phyloP scores from a whole-genome alignment of 2,113 vertebrate species.

The Takifugu flavidus region DNA sequence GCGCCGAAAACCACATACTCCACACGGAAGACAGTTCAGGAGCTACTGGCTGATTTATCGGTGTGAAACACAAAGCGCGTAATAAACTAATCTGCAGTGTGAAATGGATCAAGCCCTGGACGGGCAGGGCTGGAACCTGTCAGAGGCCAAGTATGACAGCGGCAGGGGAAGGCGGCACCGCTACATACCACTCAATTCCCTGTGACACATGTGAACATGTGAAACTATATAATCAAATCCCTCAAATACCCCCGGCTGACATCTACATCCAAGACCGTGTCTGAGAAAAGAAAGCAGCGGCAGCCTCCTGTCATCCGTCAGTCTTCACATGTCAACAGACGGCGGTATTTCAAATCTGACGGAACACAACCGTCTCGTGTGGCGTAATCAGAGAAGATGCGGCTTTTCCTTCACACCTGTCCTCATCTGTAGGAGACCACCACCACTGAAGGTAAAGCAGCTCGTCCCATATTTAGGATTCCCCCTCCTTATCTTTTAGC shows the following conservation, averaged over 20 bases:
- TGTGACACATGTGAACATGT: conserved; percentile 65
- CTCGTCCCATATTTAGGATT: too few relatives aligned
- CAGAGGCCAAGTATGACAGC: conserved; percentile 45
- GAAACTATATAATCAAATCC: conserved; percentile 60
- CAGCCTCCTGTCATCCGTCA: conserved; percentile 46
- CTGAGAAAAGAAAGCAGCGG: conserved; percentile 29
- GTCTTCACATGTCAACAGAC: conserved; percentile 21
- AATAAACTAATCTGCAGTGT: conserved; percentile 63
- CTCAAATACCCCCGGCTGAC: conserved; percentile 43
- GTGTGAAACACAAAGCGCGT: conserved; percentile 66
- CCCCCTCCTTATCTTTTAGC: too few relatives aligned
- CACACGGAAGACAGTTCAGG: conserved; percentile 13
- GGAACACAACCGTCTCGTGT: not conserved
- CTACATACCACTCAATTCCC: conserved; percentile 49
- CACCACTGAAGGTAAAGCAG: too few relatives aligned
- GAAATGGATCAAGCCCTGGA: conserved; percentile 71
- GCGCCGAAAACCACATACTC: conserved; percentile 66
- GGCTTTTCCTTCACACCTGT: not conserved
- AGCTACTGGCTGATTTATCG: conserved; percentile 63
- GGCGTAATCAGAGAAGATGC: not conserved
- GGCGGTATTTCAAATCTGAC: conserved; percentile 1
- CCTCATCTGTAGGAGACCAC: not conserved
- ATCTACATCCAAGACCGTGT: conserved; percentile 16
- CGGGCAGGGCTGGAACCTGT: conserved; percentile 66
- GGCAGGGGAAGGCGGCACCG: conserved; percentile 31